Conservation (phyloP, 1,140 invertebrate genomes). For the Microplitis mediator region DNA sequence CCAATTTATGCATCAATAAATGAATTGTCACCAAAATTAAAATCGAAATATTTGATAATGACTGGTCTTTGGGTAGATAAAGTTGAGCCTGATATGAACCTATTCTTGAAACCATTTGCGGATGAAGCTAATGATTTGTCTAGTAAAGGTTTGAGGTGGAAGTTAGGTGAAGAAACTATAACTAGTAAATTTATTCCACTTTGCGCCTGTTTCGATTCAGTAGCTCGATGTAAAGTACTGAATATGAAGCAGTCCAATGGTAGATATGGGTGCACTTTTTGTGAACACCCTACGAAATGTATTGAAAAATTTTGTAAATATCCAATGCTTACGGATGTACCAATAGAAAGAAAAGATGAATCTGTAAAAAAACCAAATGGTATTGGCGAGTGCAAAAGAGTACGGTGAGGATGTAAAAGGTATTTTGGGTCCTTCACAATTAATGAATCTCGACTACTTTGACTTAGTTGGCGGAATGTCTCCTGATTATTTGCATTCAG, state of each 20-base stretch:
- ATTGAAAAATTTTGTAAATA: conserved; percentile 8
- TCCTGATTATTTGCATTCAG: conserved; percentile 30
- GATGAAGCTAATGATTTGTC: conserved; percentile 26
- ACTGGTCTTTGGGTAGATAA: neutral
- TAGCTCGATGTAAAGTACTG: conserved; percentile 12
- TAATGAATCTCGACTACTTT: conserved; percentile 24
- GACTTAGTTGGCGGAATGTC: conserved; percentile 26
- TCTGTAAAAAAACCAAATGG: neutral
- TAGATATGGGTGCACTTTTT: conserved; percentile 18
- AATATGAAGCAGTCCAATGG: conserved; percentile 15
- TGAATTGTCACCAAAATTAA: neutral
- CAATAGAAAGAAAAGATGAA: neutral
- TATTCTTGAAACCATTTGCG: conserved; percentile 19
- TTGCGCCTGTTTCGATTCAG: conserved; percentile 28
- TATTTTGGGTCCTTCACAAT: conserved; percentile 21
- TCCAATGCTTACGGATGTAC: neutral
- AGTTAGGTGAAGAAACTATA: conserved; percentile 5
- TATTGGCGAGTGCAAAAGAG: too few species aligned
- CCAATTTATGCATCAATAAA: neutral
- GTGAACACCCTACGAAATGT: conserved; percentile 16
- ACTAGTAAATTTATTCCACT: conserved; percentile 29
- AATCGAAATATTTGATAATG: neutral
- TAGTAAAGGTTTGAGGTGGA: conserved; percentile 26
- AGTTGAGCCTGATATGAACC: neutral
- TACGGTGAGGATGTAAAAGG: neutral